These are phyloP conservation scores for Gavia stellata DNA, from an alignment of 2,113 vertebrate species.

Conservation along the genomic window DNA sequence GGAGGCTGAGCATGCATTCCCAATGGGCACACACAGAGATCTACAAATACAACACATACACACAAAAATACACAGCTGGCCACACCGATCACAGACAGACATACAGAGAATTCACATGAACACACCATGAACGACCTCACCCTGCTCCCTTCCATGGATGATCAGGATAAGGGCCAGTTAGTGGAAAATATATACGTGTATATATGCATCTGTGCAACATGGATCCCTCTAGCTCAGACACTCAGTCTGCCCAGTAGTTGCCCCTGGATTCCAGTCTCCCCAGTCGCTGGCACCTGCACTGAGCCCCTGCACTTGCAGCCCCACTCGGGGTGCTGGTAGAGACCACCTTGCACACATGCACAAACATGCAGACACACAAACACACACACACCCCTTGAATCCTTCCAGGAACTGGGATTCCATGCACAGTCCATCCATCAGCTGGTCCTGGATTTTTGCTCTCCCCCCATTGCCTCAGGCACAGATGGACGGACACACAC, in stretches of 20 bases:
- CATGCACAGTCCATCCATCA: too few species aligned
- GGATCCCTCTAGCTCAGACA: neutral
- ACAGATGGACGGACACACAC: neutral
- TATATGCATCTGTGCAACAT: neutral
- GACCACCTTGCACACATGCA: fast-evolving
- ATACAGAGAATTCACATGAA: neutral
- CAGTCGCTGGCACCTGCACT: neutral
- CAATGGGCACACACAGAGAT: fast-evolving
- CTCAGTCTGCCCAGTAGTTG: neutral
- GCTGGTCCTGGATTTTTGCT: neutral
- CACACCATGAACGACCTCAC: neutral
- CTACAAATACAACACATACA: neutral
- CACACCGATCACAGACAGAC: neutral
- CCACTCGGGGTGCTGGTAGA: neutral
- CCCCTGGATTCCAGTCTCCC: neutral
- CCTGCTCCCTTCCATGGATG: neutral
- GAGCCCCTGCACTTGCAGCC: too few species aligned
- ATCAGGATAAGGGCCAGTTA: neutral
- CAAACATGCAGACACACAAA: neutral
- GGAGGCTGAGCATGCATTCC: neutral
- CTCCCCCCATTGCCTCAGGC: neutral
- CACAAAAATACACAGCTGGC: neutral
- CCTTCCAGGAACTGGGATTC: neutral
- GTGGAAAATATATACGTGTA: neutral
- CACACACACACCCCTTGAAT: neutral